Evolutionary conservation across 2,797 vertebrate species (phyloP).

Genomic region (Denticeps clupeoides): DNA sequence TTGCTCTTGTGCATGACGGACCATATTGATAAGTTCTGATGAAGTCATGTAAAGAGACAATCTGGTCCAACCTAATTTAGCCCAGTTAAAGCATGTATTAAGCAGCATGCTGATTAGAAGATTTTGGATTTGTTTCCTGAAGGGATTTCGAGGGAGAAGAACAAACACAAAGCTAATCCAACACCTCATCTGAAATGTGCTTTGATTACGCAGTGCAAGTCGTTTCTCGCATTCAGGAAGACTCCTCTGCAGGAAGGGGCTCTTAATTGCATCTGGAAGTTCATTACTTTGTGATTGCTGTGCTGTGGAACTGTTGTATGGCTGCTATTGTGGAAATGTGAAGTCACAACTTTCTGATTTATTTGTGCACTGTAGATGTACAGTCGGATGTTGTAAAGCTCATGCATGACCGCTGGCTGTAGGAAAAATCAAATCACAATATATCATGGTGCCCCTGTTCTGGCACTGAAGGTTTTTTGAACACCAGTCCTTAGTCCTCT

Average conservation of each 20-base stretch:
- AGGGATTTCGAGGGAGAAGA: constrained; percentile 35
- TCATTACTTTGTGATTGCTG: constrained; percentile 57
- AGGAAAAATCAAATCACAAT: no score
- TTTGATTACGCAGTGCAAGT: constrained; percentile 37
- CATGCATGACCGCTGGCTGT: no score
- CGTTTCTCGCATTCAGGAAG: constrained; percentile 45
- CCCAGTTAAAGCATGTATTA: constrained; percentile 19
- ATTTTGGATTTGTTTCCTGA: constrained; percentile 32
- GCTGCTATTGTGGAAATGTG: constrained; percentile 44
- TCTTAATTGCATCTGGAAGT: constrained; percentile 59
- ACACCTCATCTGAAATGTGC: constrained; percentile 36
- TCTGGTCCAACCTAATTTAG: constrained; percentile 30
- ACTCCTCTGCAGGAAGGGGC: constrained; percentile 41
- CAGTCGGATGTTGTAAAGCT: no score
- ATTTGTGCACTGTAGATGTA: constrained; percentile 29
- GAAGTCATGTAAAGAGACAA: constrained; percentile 19
- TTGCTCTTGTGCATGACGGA: neutral
- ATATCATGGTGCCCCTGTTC: no score
- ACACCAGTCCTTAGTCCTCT: no score
- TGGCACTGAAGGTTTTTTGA: no score
- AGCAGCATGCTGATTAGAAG: constrained; percentile 35
- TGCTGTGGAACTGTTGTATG: constrained; percentile 57
- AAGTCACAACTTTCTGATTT: constrained; percentile 36
- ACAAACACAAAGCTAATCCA: constrained; percentile 31
- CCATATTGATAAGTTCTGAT: neutral